These are phyloP conservation scores for Listronotus oregonensis DNA, from an alignment of 1,140 invertebrate genomes.

Conservation along the genomic window DNA sequence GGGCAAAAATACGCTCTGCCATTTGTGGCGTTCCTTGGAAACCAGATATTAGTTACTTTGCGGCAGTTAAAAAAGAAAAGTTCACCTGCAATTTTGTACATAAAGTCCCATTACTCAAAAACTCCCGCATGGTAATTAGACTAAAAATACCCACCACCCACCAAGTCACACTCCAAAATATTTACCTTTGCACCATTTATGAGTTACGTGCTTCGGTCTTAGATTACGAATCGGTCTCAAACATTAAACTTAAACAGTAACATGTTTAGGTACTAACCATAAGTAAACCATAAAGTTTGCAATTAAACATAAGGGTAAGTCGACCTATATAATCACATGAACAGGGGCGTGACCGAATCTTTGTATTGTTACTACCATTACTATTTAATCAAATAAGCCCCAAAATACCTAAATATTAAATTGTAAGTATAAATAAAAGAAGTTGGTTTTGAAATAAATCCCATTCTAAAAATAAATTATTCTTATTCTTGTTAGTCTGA, in stretches of 20 bases:
- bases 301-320: constrained; percentile 28
- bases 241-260: constrained; percentile 23
- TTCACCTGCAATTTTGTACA: constrained; percentile 21
- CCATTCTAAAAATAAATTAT: too few relatives aligned
- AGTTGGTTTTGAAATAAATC: too few relatives aligned
- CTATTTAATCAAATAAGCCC: too few relatives aligned
- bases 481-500: too few relatives aligned
- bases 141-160: constrained; percentile 22
- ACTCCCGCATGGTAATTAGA: constrained; percentile 13
- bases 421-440: too few relatives aligned
- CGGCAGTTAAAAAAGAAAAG: constrained; percentile 12
- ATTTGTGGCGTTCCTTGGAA: neutral
- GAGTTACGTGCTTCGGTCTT: constrained; percentile 17
- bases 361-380: too few relatives aligned
- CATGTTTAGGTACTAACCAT: constrained; percentile 21
- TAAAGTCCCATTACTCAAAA: constrained; percentile 18
- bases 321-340: constrained; percentile 17
- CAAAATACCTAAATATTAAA: too few relatives aligned
- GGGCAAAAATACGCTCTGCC: neutral
- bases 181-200: constrained; percentile 18
- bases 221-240: constrained; percentile 26
- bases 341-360: neutral
- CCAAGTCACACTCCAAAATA: constrained; percentile 15
- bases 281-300: constrained; percentile 25
- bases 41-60: neutral